These are phyloP conservation scores for Scrobipalpa costella DNA, from an alignment of 2,888 invertebrate genomes.

Conservation along the genomic window DNA sequence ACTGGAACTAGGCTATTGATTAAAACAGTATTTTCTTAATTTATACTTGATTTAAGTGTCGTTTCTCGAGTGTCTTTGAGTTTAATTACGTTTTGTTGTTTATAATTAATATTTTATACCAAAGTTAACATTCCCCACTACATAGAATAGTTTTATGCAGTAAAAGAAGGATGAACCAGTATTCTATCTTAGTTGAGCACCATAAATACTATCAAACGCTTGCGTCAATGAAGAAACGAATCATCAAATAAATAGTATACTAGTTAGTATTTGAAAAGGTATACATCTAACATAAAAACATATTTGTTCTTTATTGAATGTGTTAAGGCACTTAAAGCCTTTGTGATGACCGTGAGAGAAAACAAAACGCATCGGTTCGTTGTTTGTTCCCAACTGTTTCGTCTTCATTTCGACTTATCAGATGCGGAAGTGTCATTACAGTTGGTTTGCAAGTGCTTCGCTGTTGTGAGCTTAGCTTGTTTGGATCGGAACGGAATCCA, in stretches of 20 bases:
- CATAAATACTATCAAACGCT: constrained; percentile 44
- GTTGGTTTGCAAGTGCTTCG: no score
- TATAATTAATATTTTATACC: constrained; percentile 83
- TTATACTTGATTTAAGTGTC: constrained; percentile 75
- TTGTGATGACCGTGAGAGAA: no score
- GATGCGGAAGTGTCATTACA: no score
- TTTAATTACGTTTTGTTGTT: constrained; percentile 78
- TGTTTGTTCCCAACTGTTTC: no score
- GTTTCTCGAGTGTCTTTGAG: constrained; percentile 72
- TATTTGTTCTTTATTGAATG: no score
- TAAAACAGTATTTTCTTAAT: constrained; percentile 78
- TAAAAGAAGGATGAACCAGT: constrained; percentile 50
- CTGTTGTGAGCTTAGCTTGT: no score
- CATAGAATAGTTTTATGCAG: constrained; percentile 66
- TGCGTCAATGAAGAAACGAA: constrained; percentile 3
- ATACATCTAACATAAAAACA: no score
- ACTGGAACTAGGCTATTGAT: constrained; percentile 69
- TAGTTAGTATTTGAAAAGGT: no score
- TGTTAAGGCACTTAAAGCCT: no score
- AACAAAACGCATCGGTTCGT: no score
- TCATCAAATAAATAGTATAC: neutral
- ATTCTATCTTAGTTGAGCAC: constrained; percentile 59
- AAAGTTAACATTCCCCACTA: constrained; percentile 88
- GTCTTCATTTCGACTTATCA: no score
- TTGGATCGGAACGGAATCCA: no score